Conservation (phyloP, 2,113 vertebrate species). For the Thamnaconus septentrionalis region DNA sequence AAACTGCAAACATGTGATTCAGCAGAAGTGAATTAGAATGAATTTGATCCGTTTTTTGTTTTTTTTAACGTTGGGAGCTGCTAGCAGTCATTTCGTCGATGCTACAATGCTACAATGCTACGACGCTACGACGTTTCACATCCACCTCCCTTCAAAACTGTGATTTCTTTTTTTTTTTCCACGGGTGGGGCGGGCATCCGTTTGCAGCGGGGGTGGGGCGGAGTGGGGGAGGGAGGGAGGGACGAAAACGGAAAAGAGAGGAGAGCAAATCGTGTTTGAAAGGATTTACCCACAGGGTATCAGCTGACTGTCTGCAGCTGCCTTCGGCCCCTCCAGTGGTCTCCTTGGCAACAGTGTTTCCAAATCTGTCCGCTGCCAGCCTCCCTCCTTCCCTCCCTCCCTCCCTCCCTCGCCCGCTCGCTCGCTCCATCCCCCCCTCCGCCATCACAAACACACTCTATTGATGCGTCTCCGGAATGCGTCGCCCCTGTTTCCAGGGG, state of each 20-base stretch:
- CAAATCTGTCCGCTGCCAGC: conserved; percentile 63
- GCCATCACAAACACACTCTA: conserved; percentile 70
- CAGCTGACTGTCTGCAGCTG: conserved; percentile 76
- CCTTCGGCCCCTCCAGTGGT: conserved; percentile 64
- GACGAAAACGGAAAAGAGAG: conserved; percentile 39
- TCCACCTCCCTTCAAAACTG: no score
- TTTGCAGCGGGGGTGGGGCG: not conserved
- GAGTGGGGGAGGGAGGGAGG: conserved; percentile 41
- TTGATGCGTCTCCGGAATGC: conserved; percentile 71
- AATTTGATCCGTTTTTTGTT: no score
- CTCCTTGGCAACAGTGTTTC: conserved; percentile 72
- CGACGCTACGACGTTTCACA: no score
- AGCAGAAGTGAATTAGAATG: no score
- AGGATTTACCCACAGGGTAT: conserved; percentile 69
- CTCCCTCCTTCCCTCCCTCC: conserved; percentile 20
- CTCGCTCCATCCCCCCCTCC: no score
- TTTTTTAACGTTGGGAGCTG: no score
- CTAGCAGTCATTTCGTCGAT: no score
- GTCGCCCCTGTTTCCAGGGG: conserved; percentile 51
- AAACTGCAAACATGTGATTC: no score
- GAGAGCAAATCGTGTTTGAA: conserved; percentile 63
- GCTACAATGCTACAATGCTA: no score
- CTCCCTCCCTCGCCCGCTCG: no score
- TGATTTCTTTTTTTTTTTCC: not conserved
- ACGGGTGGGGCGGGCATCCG: conserved; percentile 19